Conservation (phyloP, 2,888 invertebrate species). For the Podotricha telesiphe region DNA sequence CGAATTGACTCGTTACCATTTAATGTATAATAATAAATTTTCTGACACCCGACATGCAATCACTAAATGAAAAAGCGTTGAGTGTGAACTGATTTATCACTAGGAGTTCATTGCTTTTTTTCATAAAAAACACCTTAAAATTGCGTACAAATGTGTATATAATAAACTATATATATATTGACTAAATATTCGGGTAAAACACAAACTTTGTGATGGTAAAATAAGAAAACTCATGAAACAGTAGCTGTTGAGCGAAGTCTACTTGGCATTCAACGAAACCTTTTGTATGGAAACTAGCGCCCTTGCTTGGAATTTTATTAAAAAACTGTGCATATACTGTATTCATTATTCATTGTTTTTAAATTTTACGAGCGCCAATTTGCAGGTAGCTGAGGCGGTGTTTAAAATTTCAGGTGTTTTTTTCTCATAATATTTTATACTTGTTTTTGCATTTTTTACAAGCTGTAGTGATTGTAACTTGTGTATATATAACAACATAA, state of each 20-base stretch:
- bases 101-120: too few relatives aligned
- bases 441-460: background rate
- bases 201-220: constrained; percentile 10
- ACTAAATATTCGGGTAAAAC: background rate
- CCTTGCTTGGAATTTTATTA: constrained; percentile 19
- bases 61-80: too few relatives aligned
- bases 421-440: background rate
- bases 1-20: background rate
- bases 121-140: too few relatives aligned
- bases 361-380: background rate
- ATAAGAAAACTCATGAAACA: constrained; percentile 14
- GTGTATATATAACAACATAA: too few relatives aligned
- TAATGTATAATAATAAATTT: background rate
- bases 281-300: constrained; percentile 35
- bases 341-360: constrained; percentile 8
- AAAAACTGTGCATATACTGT: constrained; percentile 7
- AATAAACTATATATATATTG: too few relatives aligned
- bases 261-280: constrained; percentile 18
- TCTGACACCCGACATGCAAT: too few relatives aligned
- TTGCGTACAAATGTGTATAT: too few relatives aligned
- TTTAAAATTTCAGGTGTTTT: background rate
- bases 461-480: too few relatives aligned
- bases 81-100: too few relatives aligned
- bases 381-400: background rate
- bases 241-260: background rate